Percentiles rank a stretch among this genome's conserved stretches.
Evolutionary conservation across 2,113 vertebrate genomes (phyloP).

Genomic region (Hiodon alosoides): DNA sequence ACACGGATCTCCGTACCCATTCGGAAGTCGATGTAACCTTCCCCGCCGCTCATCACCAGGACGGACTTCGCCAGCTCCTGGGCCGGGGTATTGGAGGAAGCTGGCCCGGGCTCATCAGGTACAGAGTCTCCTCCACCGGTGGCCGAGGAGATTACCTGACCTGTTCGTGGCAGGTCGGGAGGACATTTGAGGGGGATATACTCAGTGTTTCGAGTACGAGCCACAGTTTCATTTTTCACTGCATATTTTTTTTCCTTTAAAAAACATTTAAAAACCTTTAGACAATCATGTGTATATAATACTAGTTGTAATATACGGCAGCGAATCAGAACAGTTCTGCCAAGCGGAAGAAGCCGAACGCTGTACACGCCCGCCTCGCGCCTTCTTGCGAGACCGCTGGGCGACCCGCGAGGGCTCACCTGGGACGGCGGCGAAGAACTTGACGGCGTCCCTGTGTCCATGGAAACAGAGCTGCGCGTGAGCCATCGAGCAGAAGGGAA

Average conservation of each 20-base stretch:
- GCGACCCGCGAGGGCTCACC: slow-evolving; percentile 54
- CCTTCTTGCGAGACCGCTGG: neutral
- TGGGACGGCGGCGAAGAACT: slow-evolving; percentile 95
- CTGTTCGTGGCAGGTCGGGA: slow-evolving; percentile 48
- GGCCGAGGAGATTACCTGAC: slow-evolving; percentile 73
- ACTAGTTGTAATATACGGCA: too few species aligned
- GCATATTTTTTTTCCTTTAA: too few species aligned
- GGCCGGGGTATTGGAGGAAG: slow-evolving; percentile 58
- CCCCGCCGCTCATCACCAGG: slow-evolving; percentile 94
- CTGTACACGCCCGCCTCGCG: neutral
- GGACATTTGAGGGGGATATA: neutral
- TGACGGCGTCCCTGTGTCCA: slow-evolving; percentile 92
- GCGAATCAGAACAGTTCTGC: too few species aligned
- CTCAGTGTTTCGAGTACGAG: neutral
- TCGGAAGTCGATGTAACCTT: slow-evolving; percentile 98
- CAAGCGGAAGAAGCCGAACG: neutral
- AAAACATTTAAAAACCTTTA: neutral
- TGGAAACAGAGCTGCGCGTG: slow-evolving; percentile 97
- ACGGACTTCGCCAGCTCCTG: slow-evolving; percentile 71
- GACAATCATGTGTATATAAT: too few species aligned
- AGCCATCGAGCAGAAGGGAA: slow-evolving; percentile 95
- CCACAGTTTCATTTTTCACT: too few species aligned
- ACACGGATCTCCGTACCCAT: slow-evolving; percentile 75
- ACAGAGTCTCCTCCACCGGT: slow-evolving; percentile 57
- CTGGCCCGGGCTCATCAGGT: slow-evolving; percentile 56